Conservation (phyloP, 2,113 vertebrate species). For the Phylloscopus trochilus region DNA sequence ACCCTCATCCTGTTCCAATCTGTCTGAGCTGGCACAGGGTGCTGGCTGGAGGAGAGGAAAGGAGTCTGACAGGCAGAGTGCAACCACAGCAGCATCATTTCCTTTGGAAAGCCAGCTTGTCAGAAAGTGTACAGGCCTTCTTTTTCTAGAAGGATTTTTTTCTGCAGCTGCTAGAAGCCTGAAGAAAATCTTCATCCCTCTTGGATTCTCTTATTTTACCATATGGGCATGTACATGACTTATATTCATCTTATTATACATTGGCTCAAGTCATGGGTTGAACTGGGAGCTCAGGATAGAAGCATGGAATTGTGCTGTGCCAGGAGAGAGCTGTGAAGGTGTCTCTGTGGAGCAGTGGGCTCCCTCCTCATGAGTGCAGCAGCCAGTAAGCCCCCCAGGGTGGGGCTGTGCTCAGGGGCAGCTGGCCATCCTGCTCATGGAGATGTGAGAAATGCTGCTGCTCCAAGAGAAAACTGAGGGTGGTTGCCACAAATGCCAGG, state of each 20-base stretch:
- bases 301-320: rapidly evolving
- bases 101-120: neutral
- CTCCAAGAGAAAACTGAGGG: neutral
- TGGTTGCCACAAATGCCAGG: neutral
- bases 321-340: neutral
- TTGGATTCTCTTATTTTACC: neutral
- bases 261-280: neutral
- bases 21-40: neutral
- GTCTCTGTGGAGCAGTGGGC: neutral
- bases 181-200: neutral
- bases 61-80: neutral
- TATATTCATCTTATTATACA: neutral
- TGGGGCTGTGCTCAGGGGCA: neutral
- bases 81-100: neutral
- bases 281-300: neutral
- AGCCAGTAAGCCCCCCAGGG: rapidly evolving
- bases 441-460: neutral
- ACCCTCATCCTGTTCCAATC: neutral
- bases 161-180: neutral
- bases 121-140: neutral
- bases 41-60: neutral
- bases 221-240: neutral
- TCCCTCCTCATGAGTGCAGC: neutral
- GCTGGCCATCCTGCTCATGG: neutral
- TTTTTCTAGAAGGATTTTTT: neutral